Conservation (phyloP, 2,113 vertebrate genomes). For the Passer domesticus region DNA sequence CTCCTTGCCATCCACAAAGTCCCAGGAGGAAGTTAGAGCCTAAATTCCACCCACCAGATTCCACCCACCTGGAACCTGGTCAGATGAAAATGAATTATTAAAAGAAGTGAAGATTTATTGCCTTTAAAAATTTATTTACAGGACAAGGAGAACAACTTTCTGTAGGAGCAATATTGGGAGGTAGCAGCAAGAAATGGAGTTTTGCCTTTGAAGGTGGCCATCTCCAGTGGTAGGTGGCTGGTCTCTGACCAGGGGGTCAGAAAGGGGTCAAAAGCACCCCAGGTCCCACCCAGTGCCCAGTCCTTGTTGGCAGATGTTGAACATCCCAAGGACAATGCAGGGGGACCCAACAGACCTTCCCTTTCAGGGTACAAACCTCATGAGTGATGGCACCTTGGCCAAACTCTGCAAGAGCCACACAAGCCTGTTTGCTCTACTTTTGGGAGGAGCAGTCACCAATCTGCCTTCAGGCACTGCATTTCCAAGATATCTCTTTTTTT, state of each 20-base stretch:
- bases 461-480: background rate
- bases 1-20: background rate
- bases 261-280: background rate
- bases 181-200: background rate
- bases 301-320: background rate
- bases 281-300: background rate
- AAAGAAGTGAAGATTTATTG: background rate
- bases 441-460: background rate
- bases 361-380: background rate
- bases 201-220: background rate
- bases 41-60: background rate
- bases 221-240: background rate
- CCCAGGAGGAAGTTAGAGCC: background rate
- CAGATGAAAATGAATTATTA: conserved; percentile 39
- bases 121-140: conserved; percentile 23
- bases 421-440: background rate
- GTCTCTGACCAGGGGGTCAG: background rate
- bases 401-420: background rate
- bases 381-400: background rate
- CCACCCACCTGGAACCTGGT: background rate
- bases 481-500: background rate
- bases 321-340: background rate
- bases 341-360: background rate
- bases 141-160: background rate
- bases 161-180: background rate